Evolutionary conservation across 92 coral and sea anemone genomes (phyloP), one percentile per base, ranked within the genome.

Genomic region (Blastomussa wellsi): DNA sequence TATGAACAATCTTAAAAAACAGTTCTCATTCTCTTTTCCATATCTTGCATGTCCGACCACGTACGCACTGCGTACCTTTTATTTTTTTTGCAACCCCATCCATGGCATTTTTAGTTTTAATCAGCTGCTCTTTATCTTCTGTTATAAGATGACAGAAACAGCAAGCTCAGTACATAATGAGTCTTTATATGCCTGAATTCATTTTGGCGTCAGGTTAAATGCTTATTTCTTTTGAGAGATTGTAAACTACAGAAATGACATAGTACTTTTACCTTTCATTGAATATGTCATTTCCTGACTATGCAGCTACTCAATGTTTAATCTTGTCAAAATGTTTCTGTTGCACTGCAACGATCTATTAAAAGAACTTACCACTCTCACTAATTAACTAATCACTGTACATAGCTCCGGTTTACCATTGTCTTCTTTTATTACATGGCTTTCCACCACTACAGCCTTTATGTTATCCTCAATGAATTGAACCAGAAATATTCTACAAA

Each of bases 321-420:
- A 49, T 3, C 32, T 11, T 7, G 32, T 64, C 36, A 64, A 64
- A 64, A 64, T 5, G 70, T 4, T 26, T 64, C 1, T 64, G 4
- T 64, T 26, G 70, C 14, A 64, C 9, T 64, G 15, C 14, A 7
- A 29, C 33, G 11, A 64, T n/a, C 26, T 24, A 33, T 31, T 42
- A 39, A n/a, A 64, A 41, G 1, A 47, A 66, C 86, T 81, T 65
- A 81, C 86, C 86, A 81, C 78, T 81, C 28, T 81, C 79, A 36
- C 78, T 33, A 9, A 81, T 79, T 52, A 81, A 32, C 64, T 68
- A 68, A 28, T 81, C 79, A 29, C n/a, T 7, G 52, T 68, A 81
- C 86, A 81, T 69, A n/a, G 86, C 86, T 48, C 20, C 69, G 7
- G 85, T 35, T 12, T 69, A 32, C 78, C 78, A n/a, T 37, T 42